These are phyloP conservation scores for Mnemiopsis leidyi DNA, from an alignment of 37 sponge, comb jelly and placozoan genomes.

Conservation along the genomic window DNA sequence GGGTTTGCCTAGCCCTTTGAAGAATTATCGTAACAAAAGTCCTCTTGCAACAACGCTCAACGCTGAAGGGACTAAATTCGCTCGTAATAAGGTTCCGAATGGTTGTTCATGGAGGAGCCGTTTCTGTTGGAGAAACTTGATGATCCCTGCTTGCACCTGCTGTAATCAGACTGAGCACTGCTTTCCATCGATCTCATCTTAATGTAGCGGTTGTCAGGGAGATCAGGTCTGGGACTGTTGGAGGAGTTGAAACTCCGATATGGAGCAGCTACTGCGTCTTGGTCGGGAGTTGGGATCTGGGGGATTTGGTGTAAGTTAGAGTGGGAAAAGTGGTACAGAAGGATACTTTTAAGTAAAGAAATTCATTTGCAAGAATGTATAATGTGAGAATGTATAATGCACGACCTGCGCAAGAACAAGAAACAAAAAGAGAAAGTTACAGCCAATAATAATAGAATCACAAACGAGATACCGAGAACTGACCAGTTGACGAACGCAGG, in stretches of 20 bases:
- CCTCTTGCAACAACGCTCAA: no score
- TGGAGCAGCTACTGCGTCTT: conserved; percentile 7
- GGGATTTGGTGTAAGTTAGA: not conserved
- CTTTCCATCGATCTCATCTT: conserved; percentile 3
- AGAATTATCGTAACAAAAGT: no score
- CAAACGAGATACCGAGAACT: conserved; percentile 3
- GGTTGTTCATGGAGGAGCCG: not conserved
- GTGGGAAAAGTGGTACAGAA: not conserved
- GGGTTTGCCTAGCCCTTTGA: no score
- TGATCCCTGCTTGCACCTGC: not conserved
- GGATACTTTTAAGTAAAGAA: no score
- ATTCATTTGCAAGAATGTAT: no score
- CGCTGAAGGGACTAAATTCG: no score
- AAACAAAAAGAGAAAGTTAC: no score
- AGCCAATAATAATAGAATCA: no score
- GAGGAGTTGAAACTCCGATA: conserved; percentile 48
- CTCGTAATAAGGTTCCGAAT: not conserved
- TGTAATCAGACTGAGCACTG: not conserved
- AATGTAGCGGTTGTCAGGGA: not conserved
- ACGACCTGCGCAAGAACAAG: no score
- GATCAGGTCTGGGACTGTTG: not conserved
- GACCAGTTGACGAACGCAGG: conserved; percentile 22
- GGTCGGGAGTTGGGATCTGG: conserved; percentile 52
- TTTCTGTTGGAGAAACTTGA: not conserved
- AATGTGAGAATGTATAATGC: no score